A percentile compares a stretch with the other conserved stretches of the same genome.
Conservation (phyloP, 2,113 vertebrate genomes). For the Microtus richardsoni region DNA sequence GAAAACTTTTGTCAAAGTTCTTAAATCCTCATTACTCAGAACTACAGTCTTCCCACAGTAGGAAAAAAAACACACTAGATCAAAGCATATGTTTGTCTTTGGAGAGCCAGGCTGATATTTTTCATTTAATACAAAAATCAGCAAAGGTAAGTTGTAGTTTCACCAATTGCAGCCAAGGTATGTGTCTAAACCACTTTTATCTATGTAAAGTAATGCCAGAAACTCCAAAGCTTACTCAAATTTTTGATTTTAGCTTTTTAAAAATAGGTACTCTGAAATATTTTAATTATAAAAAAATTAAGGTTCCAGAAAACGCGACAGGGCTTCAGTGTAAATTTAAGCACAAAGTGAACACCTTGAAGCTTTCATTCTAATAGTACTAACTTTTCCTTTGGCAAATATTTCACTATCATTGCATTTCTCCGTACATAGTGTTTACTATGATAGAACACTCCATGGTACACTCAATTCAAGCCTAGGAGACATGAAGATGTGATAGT, state of each 20-base stretch:
- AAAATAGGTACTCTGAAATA: background rate
- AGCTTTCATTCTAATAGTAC: background rate
- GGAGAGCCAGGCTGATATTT: background rate
- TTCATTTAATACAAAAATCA: constrained; percentile 30
- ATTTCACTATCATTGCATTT: constrained; percentile 16
- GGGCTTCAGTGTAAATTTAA: background rate
- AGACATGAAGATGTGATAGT: background rate
- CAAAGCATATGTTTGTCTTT: background rate
- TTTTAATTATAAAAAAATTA: constrained; percentile 29
- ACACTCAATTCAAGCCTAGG: constrained; percentile 12
- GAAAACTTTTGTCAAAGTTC: background rate
- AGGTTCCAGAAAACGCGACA: background rate
- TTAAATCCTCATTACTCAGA: background rate
- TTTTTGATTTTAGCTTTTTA: background rate
- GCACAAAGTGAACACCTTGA: background rate
- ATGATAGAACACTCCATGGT: background rate
- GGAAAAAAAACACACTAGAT: background rate
- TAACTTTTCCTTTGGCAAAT: constrained; percentile 16
- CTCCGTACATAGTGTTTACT: background rate
- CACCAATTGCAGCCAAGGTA: background rate
- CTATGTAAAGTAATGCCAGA: background rate
- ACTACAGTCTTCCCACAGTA: background rate
- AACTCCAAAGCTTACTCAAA: constrained; percentile 32
- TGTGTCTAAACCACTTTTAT: background rate
- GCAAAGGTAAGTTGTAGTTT: background rate